Evolutionary conservation across 2,113 vertebrate species (phyloP).

Genomic region (Rhipidura dahli): DNA sequence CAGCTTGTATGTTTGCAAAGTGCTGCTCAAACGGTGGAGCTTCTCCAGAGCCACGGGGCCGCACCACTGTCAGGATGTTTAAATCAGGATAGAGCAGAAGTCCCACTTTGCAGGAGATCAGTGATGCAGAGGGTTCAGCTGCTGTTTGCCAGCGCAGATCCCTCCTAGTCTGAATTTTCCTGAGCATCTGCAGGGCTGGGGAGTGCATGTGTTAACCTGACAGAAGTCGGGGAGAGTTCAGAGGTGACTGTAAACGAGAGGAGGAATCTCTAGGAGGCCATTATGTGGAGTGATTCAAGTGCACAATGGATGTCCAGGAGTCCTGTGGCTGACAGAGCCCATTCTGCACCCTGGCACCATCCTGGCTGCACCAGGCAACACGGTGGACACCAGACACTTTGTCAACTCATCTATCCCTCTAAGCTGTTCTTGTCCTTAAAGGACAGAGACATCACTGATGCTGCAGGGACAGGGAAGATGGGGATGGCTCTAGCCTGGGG

Average conservation of each 20-base stretch:
- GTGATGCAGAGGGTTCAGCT: background rate
- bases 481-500: background rate
- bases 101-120: background rate
- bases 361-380: background rate
- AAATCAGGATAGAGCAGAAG: background rate
- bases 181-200: background rate
- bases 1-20: background rate
- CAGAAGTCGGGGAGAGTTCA: background rate
- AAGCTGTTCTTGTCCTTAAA: background rate
- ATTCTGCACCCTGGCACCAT: background rate
- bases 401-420: background rate
- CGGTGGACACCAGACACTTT: rapidly evolving
- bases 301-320: background rate
- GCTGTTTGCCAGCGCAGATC: background rate
- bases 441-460: rapidly evolving
- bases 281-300: background rate
- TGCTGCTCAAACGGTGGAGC: background rate
- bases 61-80: background rate
- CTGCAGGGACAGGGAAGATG: too few species aligned
- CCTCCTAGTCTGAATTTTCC: background rate
- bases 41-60: background rate
- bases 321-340: background rate
- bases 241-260: background rate
- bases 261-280: background rate
- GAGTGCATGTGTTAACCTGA: background rate